A percentile compares a stretch with the other conserved stretches of the same genome.
Evolutionary conservation across 2,888 invertebrate species (phyloP).

Genomic region (Apodemia duryi): DNA sequence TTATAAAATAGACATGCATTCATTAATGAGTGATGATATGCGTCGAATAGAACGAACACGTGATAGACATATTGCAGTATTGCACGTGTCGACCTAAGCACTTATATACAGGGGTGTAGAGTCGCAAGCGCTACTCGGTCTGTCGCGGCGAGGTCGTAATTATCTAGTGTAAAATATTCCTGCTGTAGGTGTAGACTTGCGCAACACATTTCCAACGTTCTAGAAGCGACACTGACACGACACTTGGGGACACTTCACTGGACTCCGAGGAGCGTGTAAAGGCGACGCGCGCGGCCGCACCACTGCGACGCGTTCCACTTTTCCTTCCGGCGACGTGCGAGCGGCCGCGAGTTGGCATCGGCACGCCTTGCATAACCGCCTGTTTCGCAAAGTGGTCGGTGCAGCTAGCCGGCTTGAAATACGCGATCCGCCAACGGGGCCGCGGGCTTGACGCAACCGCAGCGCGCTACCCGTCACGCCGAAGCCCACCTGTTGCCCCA

Average conservation of each 20-base stretch:
- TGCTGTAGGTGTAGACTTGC: constrained; percentile 72
- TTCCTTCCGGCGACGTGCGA: constrained; percentile 72
- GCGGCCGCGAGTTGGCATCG: constrained; percentile 74
- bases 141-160: constrained; percentile 29
- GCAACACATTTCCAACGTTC: constrained; percentile 72
- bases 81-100: constrained; percentile 47
- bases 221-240: constrained; percentile 75
- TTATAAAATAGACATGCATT: constrained; percentile 26
- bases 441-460: constrained; percentile 36
- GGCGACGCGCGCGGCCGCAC: constrained; percentile 70
- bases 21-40: constrained; percentile 24
- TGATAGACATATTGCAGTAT: constrained; percentile 40
- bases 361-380: constrained; percentile 75
- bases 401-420: constrained; percentile 74
- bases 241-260: constrained; percentile 70
- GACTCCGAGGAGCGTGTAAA: constrained; percentile 65
- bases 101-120: constrained; percentile 44
- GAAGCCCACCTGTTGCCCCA: constrained; percentile 48
- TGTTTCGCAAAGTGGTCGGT: constrained; percentile 76
- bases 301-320: constrained; percentile 78
- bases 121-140: neutral
- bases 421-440: constrained; percentile 66
- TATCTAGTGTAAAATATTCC: constrained; percentile 72
- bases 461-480: constrained; percentile 36
- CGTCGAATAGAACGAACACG: constrained; percentile 37